Base-by-base conservation (phyloP, 2,888 invertebrate species). In the Apoderus coryli region DNA sequence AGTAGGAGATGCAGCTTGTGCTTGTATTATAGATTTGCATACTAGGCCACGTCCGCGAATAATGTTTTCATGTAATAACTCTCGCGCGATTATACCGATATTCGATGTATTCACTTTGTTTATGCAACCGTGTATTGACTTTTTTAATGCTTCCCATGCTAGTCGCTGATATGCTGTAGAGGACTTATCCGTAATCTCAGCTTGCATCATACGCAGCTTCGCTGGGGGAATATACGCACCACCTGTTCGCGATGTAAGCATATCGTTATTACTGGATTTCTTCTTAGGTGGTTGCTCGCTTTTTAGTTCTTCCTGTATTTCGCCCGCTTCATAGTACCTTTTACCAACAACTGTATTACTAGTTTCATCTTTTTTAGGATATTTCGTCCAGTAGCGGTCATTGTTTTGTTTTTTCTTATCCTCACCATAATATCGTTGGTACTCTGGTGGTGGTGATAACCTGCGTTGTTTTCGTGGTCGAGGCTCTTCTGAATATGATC, bases 141-240 rank as follows among this genome's bases (percentile, higher is more conserved):
- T 99, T 55, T 98, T 98, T 12, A 99, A 60, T 0, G 93, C 92
- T 62, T 99, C 96, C 98, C 98, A 99, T 2, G 96, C 85, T 27
- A 98, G 76, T 43, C 96, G 67, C 56, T 99, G 98, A 59, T 88
- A 98, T 2, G 88, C 86, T 13, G 78, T 74, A 37, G 90, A 88
- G n/a, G 78, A 69, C 63, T 98, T 98, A 50, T 98, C 96, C 0
- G 85, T 86, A 29, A 96, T 92, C 56, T 85, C 79, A 0, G 82
- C 85, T 60, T 96, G 95, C 86, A 96, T 86, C 72, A 93, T 69
- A 12, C 84, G 70, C 22, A 98, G 63, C 50, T 85, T 89, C 0
- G 96, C 96, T 1, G 96, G 98, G 2, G 98, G 98, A 47, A 99
- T 98, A 49, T 98, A 99, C 3, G 96, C 96, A 32, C 89, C 90